phyloP scores from a whole-genome alignment of 2,113 vertebrate genomes.

The Lepisosteus oculatus region DNA sequence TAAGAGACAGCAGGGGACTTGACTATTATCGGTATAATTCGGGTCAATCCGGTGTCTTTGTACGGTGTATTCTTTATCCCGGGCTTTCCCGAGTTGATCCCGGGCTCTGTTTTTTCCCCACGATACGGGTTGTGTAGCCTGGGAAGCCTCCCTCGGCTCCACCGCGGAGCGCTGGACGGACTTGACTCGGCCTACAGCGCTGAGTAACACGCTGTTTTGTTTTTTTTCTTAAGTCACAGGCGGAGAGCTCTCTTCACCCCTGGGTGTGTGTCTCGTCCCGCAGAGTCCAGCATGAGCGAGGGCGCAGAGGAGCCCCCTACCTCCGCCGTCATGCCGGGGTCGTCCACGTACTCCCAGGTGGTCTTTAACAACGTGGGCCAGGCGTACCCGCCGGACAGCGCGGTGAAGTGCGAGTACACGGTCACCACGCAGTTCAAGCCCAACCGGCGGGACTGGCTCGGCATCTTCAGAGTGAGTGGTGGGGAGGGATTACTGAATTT shows the following conservation, averaged over 20 bases:
- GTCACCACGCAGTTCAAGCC: slow-evolving; percentile 42
- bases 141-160: no score
- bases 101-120: no score
- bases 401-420: slow-evolving; percentile 56
- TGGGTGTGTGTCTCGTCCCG: background rate
- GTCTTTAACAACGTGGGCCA: slow-evolving; percentile 57
- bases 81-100: no score
- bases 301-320: background rate
- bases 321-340: slow-evolving; percentile 26
- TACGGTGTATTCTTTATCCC: no score
- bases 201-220: background rate
- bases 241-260: no score
- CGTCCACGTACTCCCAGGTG: slow-evolving; percentile 59
- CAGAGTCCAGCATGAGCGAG: slow-evolving; percentile 44
- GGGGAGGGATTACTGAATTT: background rate
- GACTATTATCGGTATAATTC: no score
- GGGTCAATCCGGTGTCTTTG: no score
- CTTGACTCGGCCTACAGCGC: no score
- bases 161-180: no score
- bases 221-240: background rate
- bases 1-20: no score
- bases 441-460: slow-evolving; percentile 64
- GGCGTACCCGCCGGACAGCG: slow-evolving; percentile 39
- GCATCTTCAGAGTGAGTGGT: slow-evolving; percentile 65
- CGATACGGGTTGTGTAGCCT: no score